phyloP scores from a whole-genome alignment of 2,797 vertebrate genomes.

The Emys orbicularis region DNA sequence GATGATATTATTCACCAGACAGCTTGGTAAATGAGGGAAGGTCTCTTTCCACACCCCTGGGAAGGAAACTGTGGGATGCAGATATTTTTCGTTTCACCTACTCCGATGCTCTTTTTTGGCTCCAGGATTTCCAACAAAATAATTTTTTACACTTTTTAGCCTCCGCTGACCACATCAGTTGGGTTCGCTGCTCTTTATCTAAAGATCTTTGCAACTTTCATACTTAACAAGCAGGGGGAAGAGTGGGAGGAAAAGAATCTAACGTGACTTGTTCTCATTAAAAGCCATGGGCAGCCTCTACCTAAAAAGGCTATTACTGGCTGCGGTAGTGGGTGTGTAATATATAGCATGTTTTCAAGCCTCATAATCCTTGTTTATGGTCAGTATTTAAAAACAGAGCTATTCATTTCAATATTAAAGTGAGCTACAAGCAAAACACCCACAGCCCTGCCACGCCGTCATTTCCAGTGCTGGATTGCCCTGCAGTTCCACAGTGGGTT shows the following conservation, averaged over 20 bases:
- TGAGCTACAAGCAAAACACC: background rate
- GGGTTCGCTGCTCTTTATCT: conserved; percentile 8
- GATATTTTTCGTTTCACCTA: background rate
- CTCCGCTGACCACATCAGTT: background rate
- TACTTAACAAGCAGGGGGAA: background rate
- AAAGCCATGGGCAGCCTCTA: background rate
- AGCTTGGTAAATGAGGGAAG: background rate
- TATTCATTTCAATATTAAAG: background rate
- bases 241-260: background rate
- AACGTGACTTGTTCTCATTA: conserved; percentile 8
- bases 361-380: conserved; percentile 5
- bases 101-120: conserved; percentile 14
- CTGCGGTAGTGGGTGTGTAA: background rate
- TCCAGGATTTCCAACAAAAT: conserved; percentile 20
- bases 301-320: background rate
- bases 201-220: conserved; percentile 12
- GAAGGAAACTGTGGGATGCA: background rate
- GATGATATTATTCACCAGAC: background rate
- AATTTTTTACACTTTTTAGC: conserved; percentile 2
- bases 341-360: background rate
- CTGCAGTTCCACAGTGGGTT: background rate
- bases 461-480: background rate
- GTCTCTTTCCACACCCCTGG: background rate
- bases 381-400: background rate
- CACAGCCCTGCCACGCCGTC: background rate